Evolutionary conservation across 1,140 invertebrate genomes (phyloP).

Genomic region (Zelostemma sp.): DNA sequence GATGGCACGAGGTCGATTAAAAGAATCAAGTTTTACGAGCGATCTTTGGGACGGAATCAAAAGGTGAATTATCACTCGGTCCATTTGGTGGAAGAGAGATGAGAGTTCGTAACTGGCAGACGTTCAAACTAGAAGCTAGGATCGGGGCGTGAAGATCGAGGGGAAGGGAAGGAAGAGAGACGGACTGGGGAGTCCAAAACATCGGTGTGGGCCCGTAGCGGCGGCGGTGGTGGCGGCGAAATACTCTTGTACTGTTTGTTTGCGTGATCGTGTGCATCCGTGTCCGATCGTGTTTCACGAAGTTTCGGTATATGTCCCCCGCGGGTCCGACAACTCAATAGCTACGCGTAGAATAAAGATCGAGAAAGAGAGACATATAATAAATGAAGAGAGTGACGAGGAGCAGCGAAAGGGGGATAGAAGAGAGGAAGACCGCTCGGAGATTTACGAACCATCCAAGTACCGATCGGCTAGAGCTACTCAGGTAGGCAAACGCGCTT

Average conservation of each 20-base stretch:
- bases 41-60: conserved; percentile 33
- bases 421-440: conserved; percentile 16
- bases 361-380: conserved; percentile 7
- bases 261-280: conserved; percentile 46
- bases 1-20: conserved; percentile 4
- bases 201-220: conserved; percentile 37
- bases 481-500: conserved; percentile 52
- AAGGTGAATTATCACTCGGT: conserved; percentile 46
- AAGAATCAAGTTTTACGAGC: conserved; percentile 10
- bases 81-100: conserved; percentile 22
- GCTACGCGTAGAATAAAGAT: conserved; percentile 11
- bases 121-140: conserved; percentile 1
- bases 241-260: conserved; percentile 27
- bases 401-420: not conserved
- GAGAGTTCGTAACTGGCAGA: conserved; percentile 8
- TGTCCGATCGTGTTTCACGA: conserved; percentile 61
- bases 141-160: conserved; percentile 1
- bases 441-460: conserved; percentile 9
- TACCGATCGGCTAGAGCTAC: conserved; percentile 38
- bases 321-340: conserved; percentile 60
- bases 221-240: conserved; percentile 1
- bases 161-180: conserved; percentile 1
- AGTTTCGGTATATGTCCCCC: conserved; percentile 55
- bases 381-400: not conserved
- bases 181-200: conserved; percentile 25